Percentiles rank a stretch among this genome's conserved stretches.
These are phyloP conservation scores for Belonocnema kinseyi DNA, from an alignment of 1,140 invertebrate species.

Conservation along the genomic window DNA sequence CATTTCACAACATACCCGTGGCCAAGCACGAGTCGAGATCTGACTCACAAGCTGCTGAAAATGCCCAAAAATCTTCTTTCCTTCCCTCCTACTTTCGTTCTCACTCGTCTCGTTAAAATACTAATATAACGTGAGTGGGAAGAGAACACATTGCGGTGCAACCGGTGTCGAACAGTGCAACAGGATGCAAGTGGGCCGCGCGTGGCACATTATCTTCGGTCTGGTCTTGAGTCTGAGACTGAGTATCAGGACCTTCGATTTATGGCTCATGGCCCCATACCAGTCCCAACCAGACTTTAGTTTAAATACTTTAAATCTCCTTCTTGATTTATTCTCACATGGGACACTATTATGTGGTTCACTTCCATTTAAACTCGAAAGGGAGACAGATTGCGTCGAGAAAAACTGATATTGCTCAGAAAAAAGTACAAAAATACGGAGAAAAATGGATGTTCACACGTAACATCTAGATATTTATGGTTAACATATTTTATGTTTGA, in stretches of 20 bases:
- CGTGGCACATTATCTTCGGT: constrained; percentile 29
- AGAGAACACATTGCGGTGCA: constrained; percentile 14
- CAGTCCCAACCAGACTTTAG: neutral
- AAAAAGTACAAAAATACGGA: too few relatives aligned
- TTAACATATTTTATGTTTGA: too few relatives aligned
- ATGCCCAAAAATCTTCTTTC: constrained; percentile 4
- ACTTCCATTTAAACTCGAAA: too few relatives aligned
- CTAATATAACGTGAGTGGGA: constrained; percentile 3
- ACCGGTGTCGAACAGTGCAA: constrained; percentile 13
- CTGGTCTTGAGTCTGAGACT: constrained; percentile 6
- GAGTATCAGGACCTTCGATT: constrained; percentile 24
- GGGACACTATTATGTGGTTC: too few relatives aligned
- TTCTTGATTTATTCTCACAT: neutral
- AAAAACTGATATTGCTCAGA: too few relatives aligned
- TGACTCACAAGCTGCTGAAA: neutral
- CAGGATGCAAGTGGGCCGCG: constrained; percentile 26
- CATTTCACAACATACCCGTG: neutral
- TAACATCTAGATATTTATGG: too few relatives aligned
- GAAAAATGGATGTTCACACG: too few relatives aligned
- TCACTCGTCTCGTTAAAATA: constrained; percentile 3
- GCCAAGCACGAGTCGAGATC: neutral
- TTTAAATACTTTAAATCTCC: neutral
- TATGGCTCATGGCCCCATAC: constrained; percentile 14
- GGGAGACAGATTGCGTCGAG: too few relatives aligned
- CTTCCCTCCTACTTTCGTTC: neutral